Base-by-base conservation (phyloP, 2,888 invertebrate species). In the Watsonalla binaria region DNA sequence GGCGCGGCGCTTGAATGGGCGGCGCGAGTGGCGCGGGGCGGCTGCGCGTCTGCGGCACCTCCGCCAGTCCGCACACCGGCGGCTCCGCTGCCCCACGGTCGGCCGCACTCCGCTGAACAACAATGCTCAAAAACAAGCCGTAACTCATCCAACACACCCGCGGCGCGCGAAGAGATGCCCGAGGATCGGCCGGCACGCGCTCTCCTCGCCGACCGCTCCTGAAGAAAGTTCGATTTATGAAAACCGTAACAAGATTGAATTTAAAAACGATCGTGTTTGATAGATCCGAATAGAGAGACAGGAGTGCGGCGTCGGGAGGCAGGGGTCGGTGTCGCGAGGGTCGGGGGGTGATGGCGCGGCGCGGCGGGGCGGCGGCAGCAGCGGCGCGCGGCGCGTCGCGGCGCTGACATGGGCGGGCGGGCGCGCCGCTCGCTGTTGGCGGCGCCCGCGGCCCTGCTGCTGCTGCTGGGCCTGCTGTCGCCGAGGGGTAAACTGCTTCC, bases 11-110 rank as follows among this genome's bases (percentile, higher is more conserved):
- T 70, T 74, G 70, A 77, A 76, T 79, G 84, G 83, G 84, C 80
- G 74, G 75, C 68, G 64, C 60, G 70, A 42, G 42, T 42, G 42
- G 70, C 71, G 72, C 74, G 70, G 68, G 70, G 78, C 77, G 75
- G 65, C 72, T 69, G 76, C 71, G 70, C 72, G 71, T 56, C 70
- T 65, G 59, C 72, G 72, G 71, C 72, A 72, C 68, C 80, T 81
- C 80, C 81, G 87, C 83, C 89, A 90, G 90, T 90, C 90, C 90
- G 89, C 90, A 88, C 86, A 86, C 89, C 90, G 89, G 90, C 90
- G 90, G 90, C 90, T 86, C 87, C 88, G 89, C 90, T 89, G 90
- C 88, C 88, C 89, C 88, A 90, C 89, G 89, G 86, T 86, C 87
- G 87, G 87, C 89, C 88, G 88, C 89, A 87, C 87, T 87, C 88